Evolutionary conservation across 2,113 vertebrate genomes (phyloP).

Genomic region (Vulpes lagopus): DNA sequence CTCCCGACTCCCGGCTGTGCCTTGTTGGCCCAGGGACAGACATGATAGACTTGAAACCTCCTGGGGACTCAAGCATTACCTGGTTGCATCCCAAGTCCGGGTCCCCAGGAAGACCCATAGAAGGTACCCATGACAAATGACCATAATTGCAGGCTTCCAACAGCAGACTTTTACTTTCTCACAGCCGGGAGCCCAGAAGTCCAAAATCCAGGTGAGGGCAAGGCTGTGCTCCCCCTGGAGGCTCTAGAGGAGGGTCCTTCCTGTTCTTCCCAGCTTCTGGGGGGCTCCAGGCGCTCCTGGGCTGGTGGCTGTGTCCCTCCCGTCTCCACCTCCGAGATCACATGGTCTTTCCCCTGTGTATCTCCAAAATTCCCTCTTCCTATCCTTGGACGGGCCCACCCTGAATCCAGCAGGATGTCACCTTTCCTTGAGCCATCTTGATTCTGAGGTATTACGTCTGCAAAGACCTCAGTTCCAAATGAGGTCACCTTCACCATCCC

Average conservation of each 20-base stretch:
- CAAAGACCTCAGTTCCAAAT: neutral
- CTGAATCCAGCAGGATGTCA: rapidly evolving
- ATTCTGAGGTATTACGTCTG: rapidly evolving
- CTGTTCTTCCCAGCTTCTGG: too few relatives aligned
- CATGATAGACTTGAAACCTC: neutral
- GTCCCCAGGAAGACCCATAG: neutral
- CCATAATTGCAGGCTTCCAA: neutral
- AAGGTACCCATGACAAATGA: neutral
- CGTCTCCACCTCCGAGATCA: neutral
- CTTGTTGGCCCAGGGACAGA: neutral
- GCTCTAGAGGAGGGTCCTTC: neutral
- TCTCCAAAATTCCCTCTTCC: too few relatives aligned
- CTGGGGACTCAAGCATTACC: neutral
- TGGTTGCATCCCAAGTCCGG: too few relatives aligned
- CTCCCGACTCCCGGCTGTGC: rapidly evolving
- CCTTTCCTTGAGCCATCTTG: neutral
- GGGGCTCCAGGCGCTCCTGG: neutral
- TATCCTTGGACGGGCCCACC: rapidly evolving
- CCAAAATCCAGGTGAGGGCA: neutral
- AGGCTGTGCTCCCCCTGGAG: neutral
- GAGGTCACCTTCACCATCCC: neutral
- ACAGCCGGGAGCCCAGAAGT: neutral
- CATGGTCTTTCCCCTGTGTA: neutral
- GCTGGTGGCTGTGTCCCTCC: neutral
- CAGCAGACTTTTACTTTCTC: neutral